A percentile compares a stretch with the other conserved stretches of the same genome.
Evolutionary conservation across 2,888 invertebrate genomes (phyloP).

Genomic region (Aethes cnicana): DNA sequence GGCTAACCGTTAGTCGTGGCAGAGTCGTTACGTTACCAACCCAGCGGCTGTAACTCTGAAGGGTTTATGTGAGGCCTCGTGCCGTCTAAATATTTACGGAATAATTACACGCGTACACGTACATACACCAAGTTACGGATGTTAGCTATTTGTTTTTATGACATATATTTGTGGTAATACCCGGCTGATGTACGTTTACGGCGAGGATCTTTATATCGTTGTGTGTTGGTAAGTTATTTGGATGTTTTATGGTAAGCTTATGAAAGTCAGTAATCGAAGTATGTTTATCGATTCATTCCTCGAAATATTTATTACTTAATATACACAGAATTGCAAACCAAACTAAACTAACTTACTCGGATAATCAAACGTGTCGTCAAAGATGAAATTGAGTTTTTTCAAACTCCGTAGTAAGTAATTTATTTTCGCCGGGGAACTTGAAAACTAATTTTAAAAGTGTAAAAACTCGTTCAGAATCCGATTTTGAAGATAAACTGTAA

Average conservation of each 20-base stretch:
- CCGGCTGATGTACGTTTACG: neutral
- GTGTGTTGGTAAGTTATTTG: too few relatives aligned
- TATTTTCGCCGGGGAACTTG: neutral
- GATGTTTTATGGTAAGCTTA: too few relatives aligned
- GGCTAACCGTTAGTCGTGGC: neutral
- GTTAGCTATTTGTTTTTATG: slow-evolving; percentile 26
- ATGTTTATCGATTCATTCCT: too few relatives aligned
- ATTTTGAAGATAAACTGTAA: slow-evolving; percentile 9
- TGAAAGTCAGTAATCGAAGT: too few relatives aligned
- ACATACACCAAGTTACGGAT: too few relatives aligned
- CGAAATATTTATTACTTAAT: too few relatives aligned
- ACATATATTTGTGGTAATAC: slow-evolving; percentile 10
- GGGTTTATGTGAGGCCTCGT: slow-evolving; percentile 53
- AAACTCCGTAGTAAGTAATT: too few relatives aligned
- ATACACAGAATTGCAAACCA: too few relatives aligned
- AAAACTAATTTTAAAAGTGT: neutral
- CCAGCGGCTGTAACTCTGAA: slow-evolving; percentile 53
- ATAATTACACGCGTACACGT: slow-evolving; percentile 59
- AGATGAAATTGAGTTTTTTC: too few relatives aligned
- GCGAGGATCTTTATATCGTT: slow-evolving; percentile 9
- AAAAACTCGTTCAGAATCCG: neutral
- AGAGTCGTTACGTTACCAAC: slow-evolving; percentile 44
- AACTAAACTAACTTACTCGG: too few relatives aligned
- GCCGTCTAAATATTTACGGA: slow-evolving; percentile 64
- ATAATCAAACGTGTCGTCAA: too few relatives aligned